phyloP scores from a whole-genome alignment of 64 coral and sea anemone species.

The Anthopleura sola region DNA sequence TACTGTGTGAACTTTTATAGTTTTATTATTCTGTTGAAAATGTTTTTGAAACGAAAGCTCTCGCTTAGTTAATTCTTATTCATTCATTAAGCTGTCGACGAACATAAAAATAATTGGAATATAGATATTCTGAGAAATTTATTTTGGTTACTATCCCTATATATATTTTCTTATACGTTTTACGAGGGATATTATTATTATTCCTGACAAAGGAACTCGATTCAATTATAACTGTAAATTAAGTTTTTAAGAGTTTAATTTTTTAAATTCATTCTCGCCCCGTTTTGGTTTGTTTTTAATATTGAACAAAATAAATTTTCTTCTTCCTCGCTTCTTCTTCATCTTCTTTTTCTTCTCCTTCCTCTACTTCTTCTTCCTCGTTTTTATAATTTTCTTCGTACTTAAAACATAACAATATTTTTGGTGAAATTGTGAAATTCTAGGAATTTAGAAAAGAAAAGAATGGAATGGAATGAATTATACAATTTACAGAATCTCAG shows the following conservation, averaged over 20 bases:
- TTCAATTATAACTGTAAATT: background rate
- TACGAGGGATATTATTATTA: background rate
- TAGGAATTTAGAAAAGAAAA: too few relatives aligned
- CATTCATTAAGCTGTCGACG: background rate
- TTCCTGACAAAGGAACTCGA: background rate
- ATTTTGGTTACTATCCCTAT: background rate
- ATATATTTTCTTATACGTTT: background rate
- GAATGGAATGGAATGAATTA: too few relatives aligned
- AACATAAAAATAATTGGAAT: background rate
- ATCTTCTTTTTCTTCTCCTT: background rate
- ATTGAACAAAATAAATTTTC: background rate
- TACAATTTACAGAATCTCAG: too few relatives aligned
- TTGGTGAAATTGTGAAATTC: too few relatives aligned
- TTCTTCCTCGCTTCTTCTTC: background rate
- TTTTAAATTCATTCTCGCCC: slow-evolving; percentile 3
- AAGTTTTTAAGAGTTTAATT: background rate
- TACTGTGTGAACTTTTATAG: background rate
- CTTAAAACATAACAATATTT: too few relatives aligned
- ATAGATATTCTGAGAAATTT: background rate
- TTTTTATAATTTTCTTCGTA: background rate
- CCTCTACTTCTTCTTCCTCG: background rate
- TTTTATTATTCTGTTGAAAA: background rate
- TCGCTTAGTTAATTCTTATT: background rate
- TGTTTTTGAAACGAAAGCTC: background rate
- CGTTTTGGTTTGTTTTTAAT: background rate